A percentile compares a stretch with the other conserved stretches of the same genome.
phyloP scores from a whole-genome alignment of 2,113 vertebrate genomes.

The Otus sunia region DNA sequence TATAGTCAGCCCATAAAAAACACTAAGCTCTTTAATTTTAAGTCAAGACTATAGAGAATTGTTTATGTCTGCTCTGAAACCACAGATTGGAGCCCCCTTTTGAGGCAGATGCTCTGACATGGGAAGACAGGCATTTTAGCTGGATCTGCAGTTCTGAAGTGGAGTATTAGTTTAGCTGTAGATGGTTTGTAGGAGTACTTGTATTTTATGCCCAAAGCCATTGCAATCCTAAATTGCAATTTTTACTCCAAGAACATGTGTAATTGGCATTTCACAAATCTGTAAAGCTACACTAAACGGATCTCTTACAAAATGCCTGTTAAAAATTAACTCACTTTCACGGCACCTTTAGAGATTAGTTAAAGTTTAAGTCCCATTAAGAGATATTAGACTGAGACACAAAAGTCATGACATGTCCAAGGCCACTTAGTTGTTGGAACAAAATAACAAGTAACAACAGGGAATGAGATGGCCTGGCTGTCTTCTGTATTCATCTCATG shows the following conservation, averaged over 20 bases:
- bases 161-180: background rate
- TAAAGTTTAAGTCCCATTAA: slow-evolving; percentile 35
- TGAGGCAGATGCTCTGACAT: background rate
- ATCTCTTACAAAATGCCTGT: background rate
- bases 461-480: background rate
- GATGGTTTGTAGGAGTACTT: background rate
- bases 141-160: background rate
- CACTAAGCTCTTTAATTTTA: background rate
- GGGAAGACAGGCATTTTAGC: background rate
- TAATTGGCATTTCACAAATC: background rate
- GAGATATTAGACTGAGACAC: background rate
- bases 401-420: background rate
- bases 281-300: background rate
- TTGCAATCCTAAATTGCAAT: background rate
- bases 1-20: background rate
- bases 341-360: background rate
- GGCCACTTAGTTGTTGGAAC: background rate
- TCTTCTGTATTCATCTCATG: background rate
- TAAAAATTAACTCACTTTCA: slow-evolving; percentile 29
- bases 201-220: background rate
- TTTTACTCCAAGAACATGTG: background rate
- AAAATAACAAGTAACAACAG: background rate
- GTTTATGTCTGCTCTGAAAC: background rate
- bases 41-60: background rate
- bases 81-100: background rate